These are phyloP conservation scores for Riparia riparia DNA, from an alignment of 2,113 vertebrate genomes.

Conservation along the genomic window DNA sequence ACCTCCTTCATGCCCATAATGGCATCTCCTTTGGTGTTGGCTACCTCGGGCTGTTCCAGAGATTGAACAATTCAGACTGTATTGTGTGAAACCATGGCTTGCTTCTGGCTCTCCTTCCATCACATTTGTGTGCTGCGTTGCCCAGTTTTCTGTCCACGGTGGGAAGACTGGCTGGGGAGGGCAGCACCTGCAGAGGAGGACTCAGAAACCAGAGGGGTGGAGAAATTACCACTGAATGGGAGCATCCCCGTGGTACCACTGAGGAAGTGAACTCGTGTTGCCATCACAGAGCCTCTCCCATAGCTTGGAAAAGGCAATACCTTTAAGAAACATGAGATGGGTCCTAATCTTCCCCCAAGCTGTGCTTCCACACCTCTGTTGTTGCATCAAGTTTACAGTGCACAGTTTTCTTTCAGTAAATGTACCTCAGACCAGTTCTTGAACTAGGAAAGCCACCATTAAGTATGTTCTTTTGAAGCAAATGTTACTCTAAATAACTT, in stretches of 20 bases:
- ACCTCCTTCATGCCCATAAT: background rate
- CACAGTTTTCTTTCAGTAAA: background rate
- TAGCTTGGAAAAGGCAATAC: background rate
- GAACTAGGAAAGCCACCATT: background rate
- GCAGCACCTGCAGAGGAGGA: background rate
- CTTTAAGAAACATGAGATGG: background rate
- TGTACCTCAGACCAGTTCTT: background rate
- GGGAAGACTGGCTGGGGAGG: background rate
- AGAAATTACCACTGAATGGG: background rate
- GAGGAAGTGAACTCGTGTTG: fast-evolving
- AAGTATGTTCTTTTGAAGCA: background rate
- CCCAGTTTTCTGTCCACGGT: background rate
- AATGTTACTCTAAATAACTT: background rate
- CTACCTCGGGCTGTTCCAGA: background rate
- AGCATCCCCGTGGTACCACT: background rate
- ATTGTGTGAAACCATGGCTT: background rate
- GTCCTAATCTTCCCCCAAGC: background rate
- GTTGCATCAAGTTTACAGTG: background rate
- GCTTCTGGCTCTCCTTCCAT: background rate
- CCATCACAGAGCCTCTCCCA: background rate
- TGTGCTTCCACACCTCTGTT: background rate
- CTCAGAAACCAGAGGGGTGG: background rate
- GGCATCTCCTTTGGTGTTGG: background rate
- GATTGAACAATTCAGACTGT: background rate
- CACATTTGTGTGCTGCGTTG: background rate